Base-by-base conservation (phyloP, 2,888 invertebrate genomes). In the Gryllus longicercus region DNA sequence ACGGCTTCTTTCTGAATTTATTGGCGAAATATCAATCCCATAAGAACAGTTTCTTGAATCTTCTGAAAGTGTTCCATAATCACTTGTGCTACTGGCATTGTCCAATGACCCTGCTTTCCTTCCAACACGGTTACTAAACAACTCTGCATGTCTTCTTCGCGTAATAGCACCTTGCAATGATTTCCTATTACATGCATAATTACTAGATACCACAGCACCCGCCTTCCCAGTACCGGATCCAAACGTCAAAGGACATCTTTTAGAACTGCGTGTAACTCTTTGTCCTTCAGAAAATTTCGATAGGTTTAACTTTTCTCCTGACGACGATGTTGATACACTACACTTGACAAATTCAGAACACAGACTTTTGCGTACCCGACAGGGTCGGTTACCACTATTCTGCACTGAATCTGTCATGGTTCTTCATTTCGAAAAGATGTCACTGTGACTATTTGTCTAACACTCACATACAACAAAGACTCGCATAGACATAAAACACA, bases 21-120 rank as follows among this genome's bases (percentile, higher is more conserved):
- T 21, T 38, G 51, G 78, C 12, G 80, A 81, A 10, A 51, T 14
- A 11, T 80, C 80, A n/a, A 74, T 75, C 2, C 78, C 78, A 10
- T 79, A 77, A 50, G 81, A 81, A 77, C 79, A 80, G 18, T 81
- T 82, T 11, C 75, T 82, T 3, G 83, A 83, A 63, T 80, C 79
- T 78, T 83, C 84, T 11, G 84, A 84, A 2, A 83, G 82, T 50
- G 84, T 84, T 16, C 84, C 84, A 82, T 84, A 84, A 75, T 83
- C 84, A 79, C 83, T 81, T 21, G 81, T 82, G 51, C 75, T 79
- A 23, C 81, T 79, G 1, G 76, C 23, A 50, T 79, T 49, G 14
- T 80, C 81, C 49, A 80, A 76, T 5, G 77, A 78, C 5, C 63
- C 63, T 18, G 16, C 8, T 63, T 63, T 63, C 63, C 63, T 63